phyloP scores from a whole-genome alignment of 92 coral and sea anemone genomes.

The Siderastrea siderea region DNA sequence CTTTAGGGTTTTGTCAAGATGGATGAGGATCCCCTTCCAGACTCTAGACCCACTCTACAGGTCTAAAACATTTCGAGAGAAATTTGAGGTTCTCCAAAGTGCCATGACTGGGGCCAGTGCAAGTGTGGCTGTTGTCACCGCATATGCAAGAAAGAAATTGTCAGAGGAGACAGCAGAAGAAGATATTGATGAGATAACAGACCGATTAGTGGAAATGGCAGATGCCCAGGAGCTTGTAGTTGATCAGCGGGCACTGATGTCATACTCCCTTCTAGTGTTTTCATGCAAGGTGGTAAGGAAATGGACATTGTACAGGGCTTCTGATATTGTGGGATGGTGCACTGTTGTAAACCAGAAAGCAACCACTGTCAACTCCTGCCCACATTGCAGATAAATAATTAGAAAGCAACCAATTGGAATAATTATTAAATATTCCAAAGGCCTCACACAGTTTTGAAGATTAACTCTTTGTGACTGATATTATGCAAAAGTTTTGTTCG shows the following conservation, averaged over 20 bases:
- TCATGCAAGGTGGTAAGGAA: constrained; percentile 30
- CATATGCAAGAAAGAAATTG: constrained; percentile 17
- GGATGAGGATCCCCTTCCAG: constrained; percentile 52
- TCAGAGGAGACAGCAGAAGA: constrained; percentile 17
- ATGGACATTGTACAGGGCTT: background rate
- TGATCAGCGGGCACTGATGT: constrained; percentile 40
- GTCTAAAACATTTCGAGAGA: constrained; percentile 16
- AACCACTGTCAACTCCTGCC: background rate
- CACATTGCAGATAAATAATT: too few relatives aligned
- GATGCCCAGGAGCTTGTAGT: constrained; percentile 14
- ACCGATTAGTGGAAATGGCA: constrained; percentile 23
- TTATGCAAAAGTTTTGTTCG: too few relatives aligned
- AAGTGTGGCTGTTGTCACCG: constrained; percentile 30
- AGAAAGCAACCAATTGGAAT: too few relatives aligned
- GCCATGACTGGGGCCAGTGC: constrained; percentile 41
- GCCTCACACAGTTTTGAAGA: too few relatives aligned
- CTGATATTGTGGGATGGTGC: background rate
- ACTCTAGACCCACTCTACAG: constrained; percentile 26
- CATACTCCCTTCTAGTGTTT: constrained; percentile 40
- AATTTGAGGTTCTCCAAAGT: background rate
- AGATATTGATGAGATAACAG: constrained; percentile 34
- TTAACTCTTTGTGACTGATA: too few relatives aligned
- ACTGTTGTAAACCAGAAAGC: constrained; percentile 4
- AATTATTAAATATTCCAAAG: too few relatives aligned
- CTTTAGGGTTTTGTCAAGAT: constrained; percentile 38